Percentiles rank a stretch among this genome's conserved stretches.
phyloP scores from a whole-genome alignment of 23 tunicate genomes.

The Clavelina lepadiformis region DNA sequence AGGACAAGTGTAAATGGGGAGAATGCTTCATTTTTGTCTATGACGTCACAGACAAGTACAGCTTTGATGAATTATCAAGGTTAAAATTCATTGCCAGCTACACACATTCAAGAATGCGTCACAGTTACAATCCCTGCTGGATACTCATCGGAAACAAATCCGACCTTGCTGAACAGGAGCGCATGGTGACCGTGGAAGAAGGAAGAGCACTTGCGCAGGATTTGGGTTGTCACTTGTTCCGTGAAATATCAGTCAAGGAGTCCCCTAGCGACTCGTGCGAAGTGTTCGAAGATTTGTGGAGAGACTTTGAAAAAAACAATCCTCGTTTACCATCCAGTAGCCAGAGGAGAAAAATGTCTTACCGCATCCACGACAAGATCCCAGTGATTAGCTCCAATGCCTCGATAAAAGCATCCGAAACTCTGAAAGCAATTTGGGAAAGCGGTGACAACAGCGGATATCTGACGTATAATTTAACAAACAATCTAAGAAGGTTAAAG shows the following conservation, averaged over 20 bases:
- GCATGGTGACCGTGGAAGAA: slow-evolving; percentile 32
- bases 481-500: not conserved
- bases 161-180: slow-evolving; percentile 30
- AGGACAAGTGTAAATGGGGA: slow-evolving; percentile 63
- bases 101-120: slow-evolving; percentile 35
- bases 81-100: slow-evolving; percentile 45
- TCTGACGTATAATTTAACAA: slow-evolving; percentile 1
- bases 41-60: slow-evolving; percentile 48
- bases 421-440: no score
- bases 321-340: slow-evolving; percentile 44
- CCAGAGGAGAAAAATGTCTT: slow-evolving; percentile 19
- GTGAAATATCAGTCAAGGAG: slow-evolving; percentile 56
- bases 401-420: slow-evolving; percentile 6
- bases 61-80: slow-evolving; percentile 48
- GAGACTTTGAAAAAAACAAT: slow-evolving; percentile 16
- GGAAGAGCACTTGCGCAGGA: slow-evolving; percentile 29
- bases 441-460: no score
- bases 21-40: slow-evolving; percentile 40
- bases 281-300: slow-evolving; percentile 42
- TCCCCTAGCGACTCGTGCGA: slow-evolving; percentile 14
- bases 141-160: slow-evolving; percentile 40
- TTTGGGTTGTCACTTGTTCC: slow-evolving; percentile 38
- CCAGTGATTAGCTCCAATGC: slow-evolving; percentile 8
- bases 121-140: slow-evolving; percentile 26
- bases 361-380: slow-evolving; percentile 24